A percentile compares a stretch with the other conserved stretches of the same genome.
Conservation (phyloP, 2,113 vertebrate genomes). For the Chaetops frenatus region DNA sequence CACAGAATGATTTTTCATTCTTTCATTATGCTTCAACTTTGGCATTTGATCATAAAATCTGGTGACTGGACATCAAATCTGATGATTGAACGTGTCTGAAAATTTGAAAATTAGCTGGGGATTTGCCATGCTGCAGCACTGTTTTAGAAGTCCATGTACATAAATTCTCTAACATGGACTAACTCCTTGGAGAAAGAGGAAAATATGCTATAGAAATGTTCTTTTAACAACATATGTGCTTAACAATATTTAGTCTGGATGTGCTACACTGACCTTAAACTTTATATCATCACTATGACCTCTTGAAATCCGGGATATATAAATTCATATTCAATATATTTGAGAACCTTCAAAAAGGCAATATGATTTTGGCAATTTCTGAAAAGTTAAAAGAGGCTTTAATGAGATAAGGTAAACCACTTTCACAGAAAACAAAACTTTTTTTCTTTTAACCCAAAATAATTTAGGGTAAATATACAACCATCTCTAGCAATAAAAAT, state of each 20-base stretch:
- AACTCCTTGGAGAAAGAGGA: fast-evolving
- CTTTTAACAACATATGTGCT: neutral
- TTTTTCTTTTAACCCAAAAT: neutral
- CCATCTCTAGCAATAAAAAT: neutral
- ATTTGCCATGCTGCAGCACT: neutral
- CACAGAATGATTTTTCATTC: neutral
- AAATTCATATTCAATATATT: neutral
- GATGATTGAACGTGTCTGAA: neutral
- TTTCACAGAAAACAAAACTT: neutral
- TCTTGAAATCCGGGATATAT: neutral
- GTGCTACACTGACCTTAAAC: neutral
- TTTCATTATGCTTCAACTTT: neutral
- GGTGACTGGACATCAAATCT: neutral
- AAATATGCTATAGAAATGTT: neutral
- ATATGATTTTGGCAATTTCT: neutral
- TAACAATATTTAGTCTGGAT: neutral
- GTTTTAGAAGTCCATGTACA: neutral
- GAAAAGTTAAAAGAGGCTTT: neutral
- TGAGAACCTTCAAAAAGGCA: neutral
- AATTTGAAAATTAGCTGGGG: neutral
- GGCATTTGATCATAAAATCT: neutral
- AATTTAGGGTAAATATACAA: neutral
- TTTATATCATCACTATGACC: neutral
- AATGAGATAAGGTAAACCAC: neutral
- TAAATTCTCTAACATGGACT: neutral